Evolutionary conservation across 2,113 vertebrate species (phyloP).

Genomic region (Malurus elegans): DNA sequence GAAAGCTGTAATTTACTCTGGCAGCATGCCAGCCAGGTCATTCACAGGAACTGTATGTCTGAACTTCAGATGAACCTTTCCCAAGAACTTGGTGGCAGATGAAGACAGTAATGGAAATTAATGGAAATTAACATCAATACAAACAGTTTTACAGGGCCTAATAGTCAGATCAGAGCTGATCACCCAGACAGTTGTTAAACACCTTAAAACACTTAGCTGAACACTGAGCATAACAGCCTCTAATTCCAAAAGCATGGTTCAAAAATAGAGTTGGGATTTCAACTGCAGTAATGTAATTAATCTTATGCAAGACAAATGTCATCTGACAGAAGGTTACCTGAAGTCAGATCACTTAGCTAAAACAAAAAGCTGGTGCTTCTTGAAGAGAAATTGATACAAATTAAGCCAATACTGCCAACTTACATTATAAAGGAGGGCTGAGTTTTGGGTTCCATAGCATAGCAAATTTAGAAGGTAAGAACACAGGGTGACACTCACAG

Average conservation of each 20-base stretch:
- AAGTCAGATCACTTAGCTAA: neutral
- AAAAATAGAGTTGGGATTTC: neutral
- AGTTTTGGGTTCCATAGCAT: neutral
- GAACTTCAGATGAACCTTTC: slow-evolving; percentile 4
- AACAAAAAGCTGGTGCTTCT: neutral
- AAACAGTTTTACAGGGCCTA: neutral
- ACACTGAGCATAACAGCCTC: neutral
- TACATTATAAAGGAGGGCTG: neutral
- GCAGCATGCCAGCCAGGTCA: neutral
- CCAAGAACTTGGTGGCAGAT: neutral
- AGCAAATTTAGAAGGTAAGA: neutral
- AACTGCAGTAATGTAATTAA: neutral
- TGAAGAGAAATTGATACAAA: neutral
- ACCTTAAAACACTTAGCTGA: neutral
- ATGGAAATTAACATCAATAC: neutral
- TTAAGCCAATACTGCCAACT: neutral
- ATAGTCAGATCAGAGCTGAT: neutral
- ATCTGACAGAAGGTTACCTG: neutral
- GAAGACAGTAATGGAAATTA: neutral
- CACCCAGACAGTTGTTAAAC: neutral
- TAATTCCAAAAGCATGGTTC: neutral
- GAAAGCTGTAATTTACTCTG: neutral
- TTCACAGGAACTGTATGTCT: neutral
- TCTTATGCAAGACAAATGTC: neutral
- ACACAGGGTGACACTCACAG: neutral